These are phyloP conservation scores for Mungos mungo DNA, from an alignment of 2,113 vertebrate species.

Conservation along the genomic window DNA sequence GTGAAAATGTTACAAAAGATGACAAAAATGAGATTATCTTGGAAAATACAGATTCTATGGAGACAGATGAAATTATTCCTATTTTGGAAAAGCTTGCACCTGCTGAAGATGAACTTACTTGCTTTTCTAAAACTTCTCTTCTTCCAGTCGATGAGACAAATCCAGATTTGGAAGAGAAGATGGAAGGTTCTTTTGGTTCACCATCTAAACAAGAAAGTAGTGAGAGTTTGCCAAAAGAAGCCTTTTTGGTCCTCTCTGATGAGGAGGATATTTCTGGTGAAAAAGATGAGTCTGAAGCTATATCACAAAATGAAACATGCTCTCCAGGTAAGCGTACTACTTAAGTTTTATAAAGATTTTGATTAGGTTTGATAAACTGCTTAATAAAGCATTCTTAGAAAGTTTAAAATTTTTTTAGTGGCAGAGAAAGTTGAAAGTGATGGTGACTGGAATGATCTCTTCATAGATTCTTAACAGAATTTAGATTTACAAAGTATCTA, in stretches of 20 bases:
- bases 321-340: conserved; percentile 81
- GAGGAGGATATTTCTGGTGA: conserved; percentile 88
- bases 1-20: conserved; percentile 72
- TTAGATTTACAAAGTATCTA: conserved; percentile 10
- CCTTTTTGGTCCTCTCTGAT: conserved; percentile 90
- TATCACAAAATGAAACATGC: conserved; percentile 67
- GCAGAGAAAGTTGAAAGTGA: conserved; percentile 1
- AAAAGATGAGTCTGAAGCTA: conserved; percentile 80
- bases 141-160: conserved; percentile 81
- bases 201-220: conserved; percentile 87
- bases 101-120: conserved; percentile 84
- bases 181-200: conserved; percentile 83
- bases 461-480: conserved; percentile 16
- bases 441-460: neutral
- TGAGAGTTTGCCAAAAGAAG: conserved; percentile 90
- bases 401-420: conserved; percentile 24
- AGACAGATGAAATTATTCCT: conserved; percentile 90
- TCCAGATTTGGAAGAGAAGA: conserved; percentile 85
- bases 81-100: conserved; percentile 88
- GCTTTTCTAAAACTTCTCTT: conserved; percentile 84
- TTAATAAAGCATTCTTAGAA: neutral
- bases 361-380: neutral
- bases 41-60: conserved; percentile 82
- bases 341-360: neutral
- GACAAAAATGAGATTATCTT: conserved; percentile 73